Conservation (phyloP, 2,888 invertebrate species). For the Xylota sylvarum region DNA sequence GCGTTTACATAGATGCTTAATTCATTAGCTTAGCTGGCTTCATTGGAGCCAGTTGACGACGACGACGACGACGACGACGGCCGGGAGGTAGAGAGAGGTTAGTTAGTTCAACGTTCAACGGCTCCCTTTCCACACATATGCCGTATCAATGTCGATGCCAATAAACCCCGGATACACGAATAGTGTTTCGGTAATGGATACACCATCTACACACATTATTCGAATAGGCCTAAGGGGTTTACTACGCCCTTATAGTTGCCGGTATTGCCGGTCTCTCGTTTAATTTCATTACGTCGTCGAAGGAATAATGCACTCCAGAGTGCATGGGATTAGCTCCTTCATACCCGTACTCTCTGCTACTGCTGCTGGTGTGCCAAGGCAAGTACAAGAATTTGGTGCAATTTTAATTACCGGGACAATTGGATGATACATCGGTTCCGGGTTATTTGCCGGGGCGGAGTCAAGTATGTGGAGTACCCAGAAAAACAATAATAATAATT, state of each 20-base stretch:
- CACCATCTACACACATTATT: conserved; percentile 3
- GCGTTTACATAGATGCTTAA: conserved; percentile 75
- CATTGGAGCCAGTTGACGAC: no score
- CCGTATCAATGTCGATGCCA: conserved; percentile 69
- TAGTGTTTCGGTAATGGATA: conserved; percentile 63
- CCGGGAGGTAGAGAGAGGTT: not conserved
- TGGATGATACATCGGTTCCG: conserved; percentile 68
- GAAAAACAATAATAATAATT: conserved; percentile 76
- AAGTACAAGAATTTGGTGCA: conserved; percentile 68
- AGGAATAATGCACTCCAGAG: conserved; percentile 63
- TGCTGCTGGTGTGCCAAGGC: conserved; percentile 16
- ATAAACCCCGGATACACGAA: conserved; percentile 57
- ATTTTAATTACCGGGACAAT: conserved; percentile 73
- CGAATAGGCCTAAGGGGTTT: conserved; percentile 38
- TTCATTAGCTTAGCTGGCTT: conserved; percentile 67
- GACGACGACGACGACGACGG: no score
- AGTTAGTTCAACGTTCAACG: conserved; percentile 18
- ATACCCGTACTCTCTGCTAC: not conserved
- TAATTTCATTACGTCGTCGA: conserved; percentile 70
- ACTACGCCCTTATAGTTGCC: conserved; percentile 22
- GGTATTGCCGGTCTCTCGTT: conserved; percentile 57
- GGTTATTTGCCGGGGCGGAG: conserved; percentile 39
- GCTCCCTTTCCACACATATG: conserved; percentile 64
- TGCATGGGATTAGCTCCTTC: conserved; percentile 29
- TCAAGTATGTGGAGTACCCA: conserved; percentile 2